These are phyloP conservation scores for Balearica regulorum DNA, from an alignment of 2,797 vertebrate genomes.

Conservation along the genomic window DNA sequence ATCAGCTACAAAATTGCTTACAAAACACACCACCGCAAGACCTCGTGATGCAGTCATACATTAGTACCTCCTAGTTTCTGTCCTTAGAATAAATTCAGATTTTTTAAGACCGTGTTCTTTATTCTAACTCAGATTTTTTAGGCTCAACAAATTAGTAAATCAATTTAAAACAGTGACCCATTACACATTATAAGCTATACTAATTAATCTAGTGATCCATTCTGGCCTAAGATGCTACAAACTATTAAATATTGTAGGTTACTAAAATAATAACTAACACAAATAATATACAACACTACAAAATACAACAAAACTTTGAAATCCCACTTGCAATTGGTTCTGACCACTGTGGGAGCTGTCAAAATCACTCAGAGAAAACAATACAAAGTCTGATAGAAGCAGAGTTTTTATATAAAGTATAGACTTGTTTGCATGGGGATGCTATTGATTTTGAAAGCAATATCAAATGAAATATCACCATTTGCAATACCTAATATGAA, in stretches of 20 bases:
- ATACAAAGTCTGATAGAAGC: background rate
- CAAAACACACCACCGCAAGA: background rate
- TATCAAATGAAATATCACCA: background rate
- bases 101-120: background rate
- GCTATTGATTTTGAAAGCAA: background rate
- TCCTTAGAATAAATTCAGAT: background rate
- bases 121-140: background rate
- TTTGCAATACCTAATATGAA: background rate
- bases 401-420: background rate
- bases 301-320: background rate
- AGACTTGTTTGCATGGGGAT: background rate
- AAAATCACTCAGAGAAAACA: background rate
- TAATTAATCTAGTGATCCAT: background rate
- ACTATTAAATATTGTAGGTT: background rate
- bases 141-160: background rate
- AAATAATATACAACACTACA: background rate
- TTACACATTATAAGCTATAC: background rate
- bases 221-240: background rate
- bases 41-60: background rate
- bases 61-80: background rate
- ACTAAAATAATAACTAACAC: background rate
- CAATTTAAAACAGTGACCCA: background rate
- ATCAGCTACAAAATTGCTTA: background rate
- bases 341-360: accelerated
- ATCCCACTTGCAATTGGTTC: background rate